Percentiles rank a stretch among this genome's conserved stretches.
Conservation (phyloP, 2,888 invertebrate species). For the Macropis europaea region DNA sequence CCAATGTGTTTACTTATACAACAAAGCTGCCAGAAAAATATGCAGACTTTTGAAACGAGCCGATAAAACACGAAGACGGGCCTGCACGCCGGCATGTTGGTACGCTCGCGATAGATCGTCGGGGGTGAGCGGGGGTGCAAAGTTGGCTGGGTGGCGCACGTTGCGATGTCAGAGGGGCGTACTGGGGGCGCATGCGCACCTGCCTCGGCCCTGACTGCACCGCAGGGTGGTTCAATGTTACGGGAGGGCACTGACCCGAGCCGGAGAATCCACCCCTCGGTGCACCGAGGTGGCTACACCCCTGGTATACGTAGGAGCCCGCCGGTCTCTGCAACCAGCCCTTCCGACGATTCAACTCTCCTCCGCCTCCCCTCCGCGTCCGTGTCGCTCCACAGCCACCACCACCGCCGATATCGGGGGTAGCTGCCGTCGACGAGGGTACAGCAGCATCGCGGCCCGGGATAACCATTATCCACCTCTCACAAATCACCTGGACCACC, state of each 20-base stretch:
- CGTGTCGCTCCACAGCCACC: constrained; percentile 6
- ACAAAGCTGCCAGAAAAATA: too few relatives aligned
- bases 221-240: constrained; percentile 80
- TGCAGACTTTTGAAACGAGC: too few relatives aligned
- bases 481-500: constrained; percentile 74
- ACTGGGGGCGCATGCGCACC: constrained; percentile 71
- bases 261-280: constrained; percentile 74
- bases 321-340: constrained; percentile 58
- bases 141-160: constrained; percentile 61
- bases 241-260: constrained; percentile 79
- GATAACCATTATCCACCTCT: constrained; percentile 73
- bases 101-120: constrained; percentile 25
- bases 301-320: constrained; percentile 67
- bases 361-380: constrained; percentile 8
- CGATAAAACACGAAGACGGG: constrained; percentile 61
- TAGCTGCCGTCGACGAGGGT: constrained; percentile 54
- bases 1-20: too few relatives aligned
- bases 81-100: constrained; percentile 38
- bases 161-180: constrained; percentile 61
- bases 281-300: constrained; percentile 77
- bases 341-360: constrained; percentile 51
- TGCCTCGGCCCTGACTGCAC: constrained; percentile 78
- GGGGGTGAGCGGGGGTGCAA: constrained; percentile 24
- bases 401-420: constrained; percentile 47
- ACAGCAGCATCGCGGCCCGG: constrained; percentile 67